Base-by-base conservation (phyloP, 2,113 vertebrate species). In the Sorex araneus region DNA sequence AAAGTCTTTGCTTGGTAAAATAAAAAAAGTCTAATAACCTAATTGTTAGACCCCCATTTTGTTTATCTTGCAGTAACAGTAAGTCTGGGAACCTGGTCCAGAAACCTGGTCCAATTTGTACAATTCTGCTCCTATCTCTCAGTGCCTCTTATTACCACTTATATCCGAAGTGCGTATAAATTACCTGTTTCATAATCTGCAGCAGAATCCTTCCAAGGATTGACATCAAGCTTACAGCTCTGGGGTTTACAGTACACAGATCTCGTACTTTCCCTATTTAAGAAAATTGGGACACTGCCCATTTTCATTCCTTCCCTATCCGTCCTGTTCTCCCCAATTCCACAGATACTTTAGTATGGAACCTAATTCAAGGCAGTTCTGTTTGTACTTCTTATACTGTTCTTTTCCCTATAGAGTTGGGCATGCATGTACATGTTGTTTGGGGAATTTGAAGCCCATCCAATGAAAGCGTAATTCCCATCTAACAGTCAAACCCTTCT, bases 401-500 rank as follows among this genome's bases (percentile, higher is more conserved):
- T 95, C 93, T 95, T 95, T 96, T 94, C 95, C 95, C 95, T 87
- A 94, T 97, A 96, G 96, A 94, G 60, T 96, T 94, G 91, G 94
- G 94, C 95, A 91, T 95, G 96, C 95, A 92, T 93, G 90, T 92
- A 95, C 96, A 96, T 95, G 95, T 94, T 92, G 95, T 96, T 96
- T 95, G 94, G 95, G 91, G 95, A 96, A 95, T 96, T 96, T 96
- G 94, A 94, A 84, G 91, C 94, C 81, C 92, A 97, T 97, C 95
- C 95, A 95, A 92, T 96, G 94, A 97, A 97, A 96, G 91, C 43
- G 0, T 92, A 94, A 96, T 96, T 97, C 95, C 96, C 95, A 96
- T 94, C 82, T 94, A 96, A 96, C 95, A 96, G 94, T 95, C 94
- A 96, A 95, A 97, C 95, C 95, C 84, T 95, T 95, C 93, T 96